Evolutionary conservation across 2,888 invertebrate species (phyloP), one percentile per base, ranked within the genome.

Genomic region (Mystacides longicornis): DNA sequence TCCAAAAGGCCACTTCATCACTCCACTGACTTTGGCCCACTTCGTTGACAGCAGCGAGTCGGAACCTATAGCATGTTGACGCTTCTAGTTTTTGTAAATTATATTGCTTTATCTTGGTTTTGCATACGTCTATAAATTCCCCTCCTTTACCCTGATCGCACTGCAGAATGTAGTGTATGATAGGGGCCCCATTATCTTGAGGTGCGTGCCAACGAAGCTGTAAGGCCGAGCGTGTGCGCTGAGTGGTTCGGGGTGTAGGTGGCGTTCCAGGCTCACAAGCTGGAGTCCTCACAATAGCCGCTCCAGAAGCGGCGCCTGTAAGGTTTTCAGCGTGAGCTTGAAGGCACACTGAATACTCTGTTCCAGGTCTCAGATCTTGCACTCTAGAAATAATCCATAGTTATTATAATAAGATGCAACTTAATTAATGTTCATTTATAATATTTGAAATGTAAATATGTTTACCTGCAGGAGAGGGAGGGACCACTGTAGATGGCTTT

Each of bases 341-440:
- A 62, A 89, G 76, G 65, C 89, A 86, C 63, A 93, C 86, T 58
- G 86, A 83, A 73, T 93, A 93, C 68, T 90, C 89, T 68, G 88
- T 87, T n/a, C 89, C 90, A 14, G 93, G 93, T 68, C 86, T 83
- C 65, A 93, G 75, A 71, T 93, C 91, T 69, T 89, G 85, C 60
- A 93, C 85, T 64, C 77, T 77, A 67, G 2, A 60, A 60, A 31
- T 20, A 11, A n/a, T n/a, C n/a, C 14, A 48, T 20, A 37, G 16
- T 37, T 37, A n/a, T 37, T n/a, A 3, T n/a, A 37, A 37, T 37
- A n/a, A 37, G 7, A 37, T 37, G 14, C 37, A 14, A 37, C 14
- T 37, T 3, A 3, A n/a, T 3, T 37, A 27, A 27, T 27, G 11
- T 5, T 27, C 27, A 27, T 27, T 7, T 7, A 27, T 27, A 7